Evolutionary conservation across 2,113 vertebrate genomes (phyloP), one percentile per base, ranked within the genome.

Genomic region (Hylia prasina): DNA sequence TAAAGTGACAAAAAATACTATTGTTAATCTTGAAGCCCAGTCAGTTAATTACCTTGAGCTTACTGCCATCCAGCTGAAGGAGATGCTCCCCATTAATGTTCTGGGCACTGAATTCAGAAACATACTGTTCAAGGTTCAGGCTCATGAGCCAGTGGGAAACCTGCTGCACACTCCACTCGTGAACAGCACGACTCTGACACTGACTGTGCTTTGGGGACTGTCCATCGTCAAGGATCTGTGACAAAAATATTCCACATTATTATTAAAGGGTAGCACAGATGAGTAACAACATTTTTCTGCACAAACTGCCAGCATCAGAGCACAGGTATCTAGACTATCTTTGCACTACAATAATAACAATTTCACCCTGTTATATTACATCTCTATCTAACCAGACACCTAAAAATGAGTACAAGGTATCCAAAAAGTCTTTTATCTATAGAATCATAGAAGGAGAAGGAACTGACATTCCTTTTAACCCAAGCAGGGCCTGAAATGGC

Each of bases 21-120:
- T 4, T 35, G 42, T 20, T 39, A 19, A 39, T 78, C 47, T 51
- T 60, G 30, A 80, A 85, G 51, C 30, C 48, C 54, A 61, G 31
- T 20, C 33, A 79, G 48, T n/a, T 48, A 72, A 70, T 97, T 96
- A 99, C 99, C 98, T 99, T 99, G 45, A 99, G 99, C 88, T 98
- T 98, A 60, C 95, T 92, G 75, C 98, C 98, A 91, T 99, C 99
- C 97, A 99, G 97, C 91, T 98, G 99, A 73, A 99, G 98, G 80
- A 99, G 98, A 80, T 98, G 98, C 57, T 99, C 98, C 94, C 99
- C 99, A 17, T 99, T 98, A 90, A 99, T 96, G 90, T 98, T 99
- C 90, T 99, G 99, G 98, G 99, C 98, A 95, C 98, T 99, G 98
- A 99, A 99, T 97, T 99, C 98, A 42, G 98, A 97, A 92, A 99